Evolutionary conservation across 2,113 vertebrate species (phyloP), one percentile per base, ranked within the genome.

Genomic region (Trogon surrucura): DNA sequence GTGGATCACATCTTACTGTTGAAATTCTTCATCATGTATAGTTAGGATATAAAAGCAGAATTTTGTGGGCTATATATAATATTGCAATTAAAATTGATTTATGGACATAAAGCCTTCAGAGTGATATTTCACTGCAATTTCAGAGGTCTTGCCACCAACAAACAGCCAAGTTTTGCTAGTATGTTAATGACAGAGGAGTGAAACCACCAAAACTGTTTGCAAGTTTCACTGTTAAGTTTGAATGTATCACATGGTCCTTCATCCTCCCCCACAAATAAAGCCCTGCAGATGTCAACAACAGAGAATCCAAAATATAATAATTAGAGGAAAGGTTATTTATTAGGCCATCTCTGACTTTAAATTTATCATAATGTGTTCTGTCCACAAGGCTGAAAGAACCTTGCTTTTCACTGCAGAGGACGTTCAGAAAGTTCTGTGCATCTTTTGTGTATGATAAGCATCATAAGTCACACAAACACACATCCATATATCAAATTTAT

Each of bases 81-180:
- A 80, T 53, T 83, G 73, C 61, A 93, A 88, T 89, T 91, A 90
- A 94, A 96, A 87, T 27, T 90, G 84, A 94, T 97, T 95, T 96
- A 93, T 95, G 90, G 90, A 92, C 26, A 95, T 86, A 79, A 53
- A 90, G 32, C 34, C 62, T 94, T 91, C 26, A 4, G 71, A 92
- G 36, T 80, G 66, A 79, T 93, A 94, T 96, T 94, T 88, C 91
- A 95, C 78, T 92, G 70, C 93, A 97, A 94, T 95, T 97, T 97
- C 93, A 83, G 34, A 94, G 91, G 93, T 89, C 89, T 91, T 97
- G 93, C 84, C 85, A 95, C 89, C 80, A 94, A 57, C 85, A 96
- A 95, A 89, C 26, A 96, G 57, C 57, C 17, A 57, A 96, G 89
- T 75, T 56, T 48, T 93, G 91, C 29, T 78, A 85, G 73, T 88